Evolutionary conservation across 2,113 vertebrate genomes (phyloP), one percentile per base, ranked within the genome.

Genomic region (Petaurus breviceps): DNA sequence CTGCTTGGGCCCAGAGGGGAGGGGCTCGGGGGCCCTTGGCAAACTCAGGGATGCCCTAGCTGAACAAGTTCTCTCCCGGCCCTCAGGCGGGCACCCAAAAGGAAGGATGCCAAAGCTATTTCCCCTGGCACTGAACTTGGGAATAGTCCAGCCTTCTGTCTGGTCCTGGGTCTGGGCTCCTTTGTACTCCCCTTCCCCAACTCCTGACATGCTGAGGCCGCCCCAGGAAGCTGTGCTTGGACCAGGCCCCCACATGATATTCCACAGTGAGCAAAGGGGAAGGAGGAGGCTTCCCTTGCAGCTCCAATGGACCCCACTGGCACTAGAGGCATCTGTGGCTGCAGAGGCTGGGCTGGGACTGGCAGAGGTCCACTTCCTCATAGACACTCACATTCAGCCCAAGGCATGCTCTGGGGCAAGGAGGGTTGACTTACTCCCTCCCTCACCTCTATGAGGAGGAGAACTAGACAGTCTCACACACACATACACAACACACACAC

Each of bases 101-200:
- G 49, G 92, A 90, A 95, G 50, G 90, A 43, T 95, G 97, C 97
- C 97, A 37, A 0, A 91, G 97, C 93, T 93, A 97, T 93, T 96
- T 97, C 95, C 97, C 97, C 95, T 97, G 97, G 97, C 97, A 92
- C 61, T 92, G 89, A 54, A 61, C 92, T 97, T 92, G 95, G 94
- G 95, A 97, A 95, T 51, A 95, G 93, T 96, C 94, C 43, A 84
- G 57, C 93, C 77, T 94, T 97, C 77, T 93, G 94, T 95, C 52
- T 89, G 89, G 93, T 94, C 77, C 93, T 95, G 96, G 10, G 92
- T 96, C 96, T 96, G 97, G 54, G 92, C 94, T 26, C 89, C 89
- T 90, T 68, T 68, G 89, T 68, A 49, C 10, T 23, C 47, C n/a
- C 89, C 89, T 2, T 47, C 90, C 49, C 47, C 89, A 47, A 26